Base-by-base conservation (phyloP, 1,140 invertebrate species). In the Zaprionus inermis region DNA sequence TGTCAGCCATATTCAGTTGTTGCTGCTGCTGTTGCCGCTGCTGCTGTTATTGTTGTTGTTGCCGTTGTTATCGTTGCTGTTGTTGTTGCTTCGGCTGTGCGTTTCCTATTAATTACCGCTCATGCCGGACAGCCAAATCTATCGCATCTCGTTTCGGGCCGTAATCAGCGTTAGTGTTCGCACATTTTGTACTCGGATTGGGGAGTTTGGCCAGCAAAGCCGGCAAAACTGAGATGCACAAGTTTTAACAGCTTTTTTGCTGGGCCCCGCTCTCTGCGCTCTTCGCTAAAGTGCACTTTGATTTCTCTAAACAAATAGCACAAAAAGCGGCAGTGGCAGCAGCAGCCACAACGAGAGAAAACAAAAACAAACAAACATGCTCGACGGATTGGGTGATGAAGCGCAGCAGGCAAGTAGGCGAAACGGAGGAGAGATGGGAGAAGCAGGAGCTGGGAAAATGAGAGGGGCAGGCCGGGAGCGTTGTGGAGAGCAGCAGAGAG, bases 81-180 rank as follows among this genome's bases (percentile, higher is more conserved):
- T 24, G 22, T 11, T 12, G 14, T 49, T 49, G 44, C 10, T 6
- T 6, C 3, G 24, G 24, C 24, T 28, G 16, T 12, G 18, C 9
- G 18, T 49, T 16, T 22, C 68, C 63, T 84, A 83, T 83, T 83
- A 83, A 83, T 85, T 83, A 82, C 64, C 73, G 56, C 80, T 85
- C 70, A 65, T 59, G 59, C 22, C 74, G 44, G n/a, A 30, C 28
- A 56, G 30, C 30, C 9, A 56, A 56, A 56, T 56, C 18, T 22
- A 12, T 46, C 2, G 16, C 44, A 28, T 28, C 24, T 28, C 24
- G 24, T 32, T 9, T n/a, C 5, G 44, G 18, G 10, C 18, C 11
- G 44, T 41, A 41, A 41, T 41, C 38, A 44, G 38, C 38, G 38
- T 41, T n/a, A 41, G 38, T 41, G 14, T 41, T 6, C 5, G 14